These are phyloP conservation scores for Heteromurus nitidus DNA, from an alignment of 2,888 invertebrate species.

Conservation along the genomic window DNA sequence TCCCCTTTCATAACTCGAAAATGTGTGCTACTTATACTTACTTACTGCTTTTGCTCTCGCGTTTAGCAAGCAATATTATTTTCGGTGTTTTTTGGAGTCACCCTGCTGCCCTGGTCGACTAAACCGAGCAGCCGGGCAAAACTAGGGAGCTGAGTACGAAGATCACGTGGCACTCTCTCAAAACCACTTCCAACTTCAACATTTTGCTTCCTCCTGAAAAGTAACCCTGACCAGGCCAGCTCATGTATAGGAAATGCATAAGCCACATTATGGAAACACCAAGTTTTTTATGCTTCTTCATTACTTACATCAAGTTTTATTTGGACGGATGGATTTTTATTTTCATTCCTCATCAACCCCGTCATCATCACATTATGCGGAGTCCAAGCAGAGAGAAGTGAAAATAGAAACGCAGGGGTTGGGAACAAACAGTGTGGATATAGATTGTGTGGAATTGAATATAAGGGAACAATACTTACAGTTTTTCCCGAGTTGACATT, in stretches of 20 bases:
- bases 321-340: slow-evolving; percentile 4
- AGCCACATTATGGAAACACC: too few relatives aligned
- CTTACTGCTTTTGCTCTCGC: not conserved
- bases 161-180: slow-evolving; percentile 54
- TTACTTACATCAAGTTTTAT: slow-evolving; percentile 8
- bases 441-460: too few relatives aligned
- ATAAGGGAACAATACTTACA: slow-evolving; percentile 27
- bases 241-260: too few relatives aligned
- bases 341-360: slow-evolving; percentile 11
- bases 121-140: slow-evolving; percentile 33
- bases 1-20: not conserved
- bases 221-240: slow-evolving; percentile 44
- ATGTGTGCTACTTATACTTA: not conserved
- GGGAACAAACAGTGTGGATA: slow-evolving; percentile 19
- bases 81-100: slow-evolving; percentile 2
- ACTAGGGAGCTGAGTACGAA: slow-evolving; percentile 13
- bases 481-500: slow-evolving; percentile 38
- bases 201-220: slow-evolving; percentile 34
- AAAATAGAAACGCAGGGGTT: slow-evolving; percentile 21
- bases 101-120: slow-evolving; percentile 8
- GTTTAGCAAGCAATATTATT: not conserved
- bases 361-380: slow-evolving; percentile 4
- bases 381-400: too few relatives aligned
- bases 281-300: not conserved
- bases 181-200: slow-evolving; percentile 47